Conservation (phyloP, 2,797 vertebrate species). For the Steatocranus sp. region DNA sequence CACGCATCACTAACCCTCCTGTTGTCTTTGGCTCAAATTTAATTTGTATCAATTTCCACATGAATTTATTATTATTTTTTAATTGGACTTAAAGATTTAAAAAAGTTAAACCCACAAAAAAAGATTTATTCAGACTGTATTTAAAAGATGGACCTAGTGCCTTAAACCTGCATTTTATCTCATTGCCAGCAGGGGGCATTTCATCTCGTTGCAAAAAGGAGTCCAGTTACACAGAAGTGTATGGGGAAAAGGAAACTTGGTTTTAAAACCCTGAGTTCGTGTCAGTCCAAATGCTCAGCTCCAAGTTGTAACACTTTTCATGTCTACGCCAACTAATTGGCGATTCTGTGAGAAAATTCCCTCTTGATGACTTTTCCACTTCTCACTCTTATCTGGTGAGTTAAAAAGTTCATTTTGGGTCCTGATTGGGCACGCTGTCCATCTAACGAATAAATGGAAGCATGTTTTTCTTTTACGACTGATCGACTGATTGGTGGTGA, state of each 20-base stretch:
- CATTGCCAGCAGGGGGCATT: neutral
- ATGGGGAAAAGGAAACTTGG: neutral
- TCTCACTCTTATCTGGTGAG: neutral
- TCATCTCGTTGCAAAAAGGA: fast-evolving
- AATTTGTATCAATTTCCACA: neutral
- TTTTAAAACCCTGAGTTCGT: neutral
- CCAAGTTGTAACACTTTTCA: neutral
- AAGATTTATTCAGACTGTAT: neutral
- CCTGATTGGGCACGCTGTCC: neutral
- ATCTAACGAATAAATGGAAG: neutral
- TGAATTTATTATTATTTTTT: neutral
- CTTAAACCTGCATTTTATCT: neutral
- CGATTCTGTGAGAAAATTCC: neutral
- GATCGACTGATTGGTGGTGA: neutral
- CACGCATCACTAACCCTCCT: neutral
- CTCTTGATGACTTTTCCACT: neutral
- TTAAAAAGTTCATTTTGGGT: neutral
- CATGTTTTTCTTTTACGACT: neutral
- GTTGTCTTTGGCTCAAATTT: neutral
- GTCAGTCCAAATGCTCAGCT: neutral
- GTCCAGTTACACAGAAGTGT: neutral
- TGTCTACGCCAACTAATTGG: neutral
- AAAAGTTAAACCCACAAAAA: neutral
- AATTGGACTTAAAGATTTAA: neutral
- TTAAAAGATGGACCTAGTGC: neutral